Percentiles rank a stretch among this genome's conserved stretches.
phyloP scores from a whole-genome alignment of 37 sponge, comb jelly and placozoan species.

The Ianthella basta region DNA sequence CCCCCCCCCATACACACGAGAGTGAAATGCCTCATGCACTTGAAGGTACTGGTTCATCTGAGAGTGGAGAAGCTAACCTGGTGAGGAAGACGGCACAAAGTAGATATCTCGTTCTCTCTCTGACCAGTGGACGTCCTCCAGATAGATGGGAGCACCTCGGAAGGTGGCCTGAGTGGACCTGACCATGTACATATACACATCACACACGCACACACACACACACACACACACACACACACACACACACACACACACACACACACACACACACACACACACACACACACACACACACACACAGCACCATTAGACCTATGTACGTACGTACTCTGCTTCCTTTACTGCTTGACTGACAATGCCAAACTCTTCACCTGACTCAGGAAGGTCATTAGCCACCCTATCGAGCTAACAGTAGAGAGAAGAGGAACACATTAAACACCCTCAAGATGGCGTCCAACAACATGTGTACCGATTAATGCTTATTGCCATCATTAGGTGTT shows the following conservation, averaged over 20 bases:
- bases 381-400: too few species aligned
- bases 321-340: too few species aligned
- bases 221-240: constrained; percentile 28
- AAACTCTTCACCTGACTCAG: too few species aligned
- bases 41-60: too few species aligned
- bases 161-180: background rate
- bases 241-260: constrained; percentile 32
- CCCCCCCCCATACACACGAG: background rate
- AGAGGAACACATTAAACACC: too few species aligned
- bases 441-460: too few species aligned
- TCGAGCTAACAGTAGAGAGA: too few species aligned
- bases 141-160: constrained; percentile 8
- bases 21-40: background rate
- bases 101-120: constrained; percentile 39
- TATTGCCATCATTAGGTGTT: too few species aligned
- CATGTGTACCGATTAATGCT: too few species aligned
- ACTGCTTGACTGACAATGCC: too few species aligned
- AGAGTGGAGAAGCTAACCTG: constrained; percentile 22
- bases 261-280: constrained; percentile 34
- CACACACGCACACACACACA: constrained; percentile 22
- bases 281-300: too few species aligned
- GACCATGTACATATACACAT: constrained; percentile 3
- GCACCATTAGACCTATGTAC: too few species aligned
- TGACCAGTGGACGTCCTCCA: constrained; percentile 25
- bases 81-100: constrained; percentile 40